Base-by-base conservation (phyloP, 35 echinoderm and acorn worm species). In the Patiria miniata region DNA sequence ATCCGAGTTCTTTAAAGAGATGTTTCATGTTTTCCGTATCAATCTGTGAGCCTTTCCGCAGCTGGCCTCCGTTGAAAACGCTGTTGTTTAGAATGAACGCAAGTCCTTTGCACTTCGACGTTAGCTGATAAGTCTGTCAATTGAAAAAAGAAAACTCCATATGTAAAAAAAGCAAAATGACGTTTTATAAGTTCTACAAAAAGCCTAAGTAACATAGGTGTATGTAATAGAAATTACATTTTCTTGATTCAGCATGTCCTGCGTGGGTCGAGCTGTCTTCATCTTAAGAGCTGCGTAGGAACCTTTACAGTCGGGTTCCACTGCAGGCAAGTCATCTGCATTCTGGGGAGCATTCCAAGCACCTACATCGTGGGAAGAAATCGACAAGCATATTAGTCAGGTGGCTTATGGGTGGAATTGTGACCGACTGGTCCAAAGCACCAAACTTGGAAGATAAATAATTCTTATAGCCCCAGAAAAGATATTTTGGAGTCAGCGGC, bases 81-180 rank as follows among this genome's bases (percentile, higher is more conserved):
- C 21, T 26, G 80, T 82, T 82, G 47, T 82, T 82, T 23, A 82
- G 32, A 52, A 82, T 82, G 47, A 52, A 82, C 8, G 80, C 51
- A 1, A 82, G 19, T 5, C 80, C 80, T 53, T 82, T 82, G n/a
- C 40, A 44, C 21, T 18, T 28, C 10, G 39, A 51, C 21, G 5
- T 28, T 44, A 82, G 40, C 29, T 33, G 22, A 33, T 82, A 82
- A 9, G 42, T 82, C 80, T 82, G 18, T 15, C 12, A 38, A n/a
- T 47, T 3, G n/a, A n/a, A n/a, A n/a, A n/a, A n/a, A 69, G 18
- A 23, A 36, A 7, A n/a, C n/a, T n/a, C n/a, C n/a, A 69, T 4
- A 28, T 7, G 8, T 3, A 36, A 17, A 69, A 78, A 10, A 32
- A 37, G 5, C 36, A 16, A 37, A 1, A n/a, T n/a, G n/a, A n/a